These are phyloP conservation scores for Onychostruthus taczanowskii DNA, from an alignment of 2,113 vertebrate species.

Conservation along the genomic window DNA sequence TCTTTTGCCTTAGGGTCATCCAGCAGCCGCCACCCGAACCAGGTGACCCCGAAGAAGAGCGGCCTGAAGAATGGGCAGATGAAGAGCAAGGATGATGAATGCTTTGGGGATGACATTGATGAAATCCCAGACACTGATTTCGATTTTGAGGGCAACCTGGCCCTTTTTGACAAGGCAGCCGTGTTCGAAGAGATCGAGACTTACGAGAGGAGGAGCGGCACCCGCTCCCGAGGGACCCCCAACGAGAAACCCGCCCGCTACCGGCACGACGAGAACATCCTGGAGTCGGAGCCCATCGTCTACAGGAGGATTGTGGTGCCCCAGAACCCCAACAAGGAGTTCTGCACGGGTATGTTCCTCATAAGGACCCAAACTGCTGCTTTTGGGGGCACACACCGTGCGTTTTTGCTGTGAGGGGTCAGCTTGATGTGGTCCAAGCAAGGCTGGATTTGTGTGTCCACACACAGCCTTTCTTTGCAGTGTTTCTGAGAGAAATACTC, in stretches of 20 bases:
- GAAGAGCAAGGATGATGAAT: slow-evolving; percentile 94
- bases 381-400: not conserved
- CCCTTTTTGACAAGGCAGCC: slow-evolving; percentile 97
- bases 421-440: not conserved
- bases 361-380: not conserved
- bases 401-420: not conserved
- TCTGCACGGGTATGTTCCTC: slow-evolving; percentile 87
- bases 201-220: slow-evolving; percentile 82
- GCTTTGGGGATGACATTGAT: slow-evolving; percentile 91
- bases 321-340: slow-evolving; percentile 84
- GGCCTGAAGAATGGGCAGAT: slow-evolving; percentile 90
- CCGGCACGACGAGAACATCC: slow-evolving; percentile 93
- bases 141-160: slow-evolving; percentile 96
- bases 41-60: slow-evolving; percentile 93
- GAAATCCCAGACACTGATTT: slow-evolving; percentile 93
- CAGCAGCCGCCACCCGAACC: slow-evolving; percentile 88
- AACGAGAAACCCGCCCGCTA: slow-evolving; percentile 87
- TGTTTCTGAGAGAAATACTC: not conserved
- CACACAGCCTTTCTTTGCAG: not conserved
- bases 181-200: slow-evolving; percentile 96
- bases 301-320: slow-evolving; percentile 93
- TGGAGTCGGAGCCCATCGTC: slow-evolving; percentile 90
- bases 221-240: slow-evolving; percentile 84
- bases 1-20: slow-evolving; percentile 84
- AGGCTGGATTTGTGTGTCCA: not conserved